Evolutionary conservation across 1,140 invertebrate species (phyloP).

Genomic region (Hycleus phaleratus): DNA sequence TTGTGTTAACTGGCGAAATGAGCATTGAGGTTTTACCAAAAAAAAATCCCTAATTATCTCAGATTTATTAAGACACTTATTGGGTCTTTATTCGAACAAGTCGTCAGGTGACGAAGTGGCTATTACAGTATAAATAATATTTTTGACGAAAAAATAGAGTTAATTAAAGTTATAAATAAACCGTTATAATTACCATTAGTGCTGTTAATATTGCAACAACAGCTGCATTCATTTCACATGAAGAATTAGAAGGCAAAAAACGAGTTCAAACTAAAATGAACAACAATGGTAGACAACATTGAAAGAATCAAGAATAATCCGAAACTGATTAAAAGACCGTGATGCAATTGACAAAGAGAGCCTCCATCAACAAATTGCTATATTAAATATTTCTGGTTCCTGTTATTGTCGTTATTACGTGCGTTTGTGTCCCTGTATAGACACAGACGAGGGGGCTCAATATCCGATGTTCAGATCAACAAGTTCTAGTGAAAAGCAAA

Average conservation of each 20-base stretch:
- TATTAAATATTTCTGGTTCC: slow-evolving; percentile 32
- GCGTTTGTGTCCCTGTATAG: too few species aligned
- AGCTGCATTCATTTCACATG: too few species aligned
- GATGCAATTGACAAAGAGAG: background rate
- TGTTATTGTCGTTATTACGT: slow-evolving; percentile 13
- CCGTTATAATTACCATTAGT: too few species aligned
- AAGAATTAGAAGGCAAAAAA: too few species aligned
- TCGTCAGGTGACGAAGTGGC: too few species aligned
- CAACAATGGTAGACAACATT: background rate
- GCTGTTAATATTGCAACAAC: too few species aligned
- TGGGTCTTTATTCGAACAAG: too few species aligned
- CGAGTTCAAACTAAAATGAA: slow-evolving; percentile 1
- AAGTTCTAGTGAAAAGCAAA: slow-evolving; percentile 33
- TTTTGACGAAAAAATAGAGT: too few species aligned
- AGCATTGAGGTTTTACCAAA: background rate
- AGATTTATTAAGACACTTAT: too few species aligned
- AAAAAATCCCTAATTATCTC: too few species aligned
- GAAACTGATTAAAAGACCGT: slow-evolving; percentile 28
- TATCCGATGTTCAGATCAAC: slow-evolving; percentile 37
- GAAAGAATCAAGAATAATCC: slow-evolving; percentile 16
- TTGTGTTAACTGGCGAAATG: slow-evolving; percentile 14
- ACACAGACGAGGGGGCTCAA: background rate
- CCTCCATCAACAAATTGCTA: slow-evolving; percentile 35
- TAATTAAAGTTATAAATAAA: too few species aligned
- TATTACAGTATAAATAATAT: too few species aligned